A percentile compares a stretch with the other conserved stretches of the same genome.
Evolutionary conservation across 2,113 vertebrate genomes (phyloP).

Genomic region (Corythaeola cristata): DNA sequence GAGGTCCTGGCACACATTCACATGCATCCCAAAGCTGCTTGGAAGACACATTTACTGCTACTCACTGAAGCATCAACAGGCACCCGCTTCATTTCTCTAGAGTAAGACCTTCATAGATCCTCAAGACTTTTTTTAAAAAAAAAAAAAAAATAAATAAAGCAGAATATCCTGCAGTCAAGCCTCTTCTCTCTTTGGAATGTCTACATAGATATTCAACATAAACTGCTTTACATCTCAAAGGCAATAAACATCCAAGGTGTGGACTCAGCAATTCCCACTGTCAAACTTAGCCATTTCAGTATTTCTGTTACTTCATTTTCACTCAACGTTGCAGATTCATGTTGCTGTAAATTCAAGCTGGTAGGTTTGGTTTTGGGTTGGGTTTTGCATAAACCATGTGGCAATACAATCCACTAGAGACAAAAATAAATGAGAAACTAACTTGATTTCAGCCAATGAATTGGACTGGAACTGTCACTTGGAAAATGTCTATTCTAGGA

Average conservation of each 20-base stretch:
- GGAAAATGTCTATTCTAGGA: neutral
- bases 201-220: neutral
- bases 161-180: neutral
- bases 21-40: neutral
- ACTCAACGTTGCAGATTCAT: neutral
- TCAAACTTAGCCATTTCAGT: neutral
- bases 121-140: neutral
- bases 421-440: neutral
- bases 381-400: fast-evolving
- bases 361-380: neutral
- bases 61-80: neutral
- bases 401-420: neutral
- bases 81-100: neutral
- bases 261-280: neutral
- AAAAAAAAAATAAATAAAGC: too few species aligned
- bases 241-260: neutral
- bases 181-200: neutral
- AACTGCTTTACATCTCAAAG: neutral
- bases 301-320: neutral
- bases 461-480: neutral
- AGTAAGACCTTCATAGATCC: fast-evolving
- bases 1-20: neutral
- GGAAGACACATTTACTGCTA: neutral
- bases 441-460: neutral
- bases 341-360: neutral